Percentiles rank a stretch among this genome's conserved stretches.
Conservation (phyloP, 2,113 vertebrate species). For the Cranoglanis bouderius region DNA sequence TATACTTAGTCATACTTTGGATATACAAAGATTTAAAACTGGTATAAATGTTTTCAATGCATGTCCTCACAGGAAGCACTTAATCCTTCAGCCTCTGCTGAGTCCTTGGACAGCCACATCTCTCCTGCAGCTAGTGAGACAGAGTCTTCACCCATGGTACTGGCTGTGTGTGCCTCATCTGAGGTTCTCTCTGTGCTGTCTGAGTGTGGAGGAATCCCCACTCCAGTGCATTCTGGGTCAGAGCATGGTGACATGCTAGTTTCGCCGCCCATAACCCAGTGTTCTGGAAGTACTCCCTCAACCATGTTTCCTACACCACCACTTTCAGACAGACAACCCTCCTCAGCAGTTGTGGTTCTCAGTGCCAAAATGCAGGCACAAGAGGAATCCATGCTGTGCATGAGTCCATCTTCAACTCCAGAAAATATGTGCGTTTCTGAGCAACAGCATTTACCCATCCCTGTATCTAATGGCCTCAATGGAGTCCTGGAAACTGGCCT, state of each 20-base stretch:
- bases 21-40: background rate
- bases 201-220: conserved; percentile 56
- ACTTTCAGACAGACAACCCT: conserved; percentile 27
- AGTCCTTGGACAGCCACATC: conserved; percentile 60
- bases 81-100: conserved; percentile 58
- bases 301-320: conserved; percentile 37
- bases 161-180: conserved; percentile 34
- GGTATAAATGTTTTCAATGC: background rate
- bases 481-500: conserved; percentile 54
- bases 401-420: conserved; percentile 52
- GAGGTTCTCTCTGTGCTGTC: conserved; percentile 49
- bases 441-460: conserved; percentile 58
- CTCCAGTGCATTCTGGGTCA: conserved; percentile 60
- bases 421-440: conserved; percentile 29
- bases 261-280: conserved; percentile 55
- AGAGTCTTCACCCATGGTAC: conserved; percentile 48
- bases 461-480: conserved; percentile 44
- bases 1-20: background rate
- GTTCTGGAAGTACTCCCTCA: conserved; percentile 31
- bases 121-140: conserved; percentile 55
- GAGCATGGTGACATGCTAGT: conserved; percentile 56
- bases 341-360: conserved; percentile 22
- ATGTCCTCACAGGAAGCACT: conserved; percentile 65
- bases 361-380: conserved; percentile 37
- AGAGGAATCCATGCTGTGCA: conserved; percentile 43